Base-by-base conservation (phyloP, 2,113 vertebrate genomes). In the human (Homo sapiens) region DNA sequence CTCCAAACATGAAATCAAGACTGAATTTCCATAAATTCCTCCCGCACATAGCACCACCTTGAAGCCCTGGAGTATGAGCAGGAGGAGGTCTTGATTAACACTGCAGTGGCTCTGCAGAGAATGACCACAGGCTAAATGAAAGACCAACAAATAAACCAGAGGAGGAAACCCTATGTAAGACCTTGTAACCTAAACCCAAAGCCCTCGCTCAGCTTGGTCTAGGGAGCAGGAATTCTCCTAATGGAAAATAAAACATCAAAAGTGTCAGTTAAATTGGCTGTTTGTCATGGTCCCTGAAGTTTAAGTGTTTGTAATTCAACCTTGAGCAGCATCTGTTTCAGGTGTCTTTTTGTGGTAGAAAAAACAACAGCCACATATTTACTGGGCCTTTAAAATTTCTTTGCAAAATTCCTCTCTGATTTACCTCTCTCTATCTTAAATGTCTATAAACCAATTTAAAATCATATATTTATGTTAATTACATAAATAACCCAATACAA, bases 1-100 rank as follows among this genome's bases (percentile, higher is more conserved):
- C 48, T 30, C 55, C 84, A 87, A 89, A 55, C 52, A 61, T 52
- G 70, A 68, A 92, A 86, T 52, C 83, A 83, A 68, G 84, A n/a
- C 59, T 30, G 45, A 52, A 14, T 93, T 94, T 78, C 84, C 79
- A 55, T 82, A 84, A 80, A 89, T 72, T 96, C 85, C 30, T 93
- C 40, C 64, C 88, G 66, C 61, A 93, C 94, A 88, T 23, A 48
- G 73, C 68, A 87, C n/a, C 3, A 16, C n/a, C 61, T 78, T 55
- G 17, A 40, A 89, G 11, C 79, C 80, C 59, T 73, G 9, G 3
- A 78, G 32, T 5, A 4, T 0, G 25, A 38, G 61, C 43, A 18
- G n/a, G 2, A 22, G 16, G n/a, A 84, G 30, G 30, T 35, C 50
- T 87, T 80, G 12, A 38, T 55, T 48, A 23, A 30, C 11, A 10